Evolutionary conservation across 2,113 vertebrate genomes (phyloP).

Genomic region (Larimichthys crocea): DNA sequence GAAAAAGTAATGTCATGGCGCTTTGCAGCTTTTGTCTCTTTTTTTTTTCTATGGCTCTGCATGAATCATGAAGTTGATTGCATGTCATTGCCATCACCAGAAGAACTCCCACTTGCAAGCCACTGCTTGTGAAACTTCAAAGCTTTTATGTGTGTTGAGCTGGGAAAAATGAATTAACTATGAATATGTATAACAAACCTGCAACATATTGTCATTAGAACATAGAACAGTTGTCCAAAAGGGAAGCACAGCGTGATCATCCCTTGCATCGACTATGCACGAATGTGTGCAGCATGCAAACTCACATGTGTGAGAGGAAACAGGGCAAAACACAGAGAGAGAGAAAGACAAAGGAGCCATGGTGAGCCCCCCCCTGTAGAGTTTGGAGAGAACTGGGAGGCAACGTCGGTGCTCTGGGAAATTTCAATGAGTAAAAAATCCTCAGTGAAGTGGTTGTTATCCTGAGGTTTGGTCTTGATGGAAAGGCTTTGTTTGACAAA

Average conservation of each 20-base stretch:
- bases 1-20: not conserved
- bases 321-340: conserved; percentile 7
- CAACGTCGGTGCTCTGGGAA: conserved; percentile 11
- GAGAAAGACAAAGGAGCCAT: conserved; percentile 37
- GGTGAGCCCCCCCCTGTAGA: conserved; percentile 22
- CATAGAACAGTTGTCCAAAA: conserved; percentile 1
- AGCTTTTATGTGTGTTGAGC: not conserved
- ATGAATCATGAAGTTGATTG: conserved; percentile 11
- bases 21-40: not conserved
- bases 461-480: conserved; percentile 26
- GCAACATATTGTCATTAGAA: conserved; percentile 22
- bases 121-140: conserved; percentile 14
- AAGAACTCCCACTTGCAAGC: not conserved
- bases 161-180: not conserved
- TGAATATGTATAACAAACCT: conserved; percentile 16
- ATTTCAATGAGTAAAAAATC: conserved; percentile 21
- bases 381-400: conserved; percentile 14
- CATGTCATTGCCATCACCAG: not conserved
- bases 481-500: conserved; percentile 43
- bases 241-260: conserved; percentile 25
- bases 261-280: conserved; percentile 2
- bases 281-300: conserved; percentile 8
- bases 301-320: not conserved
- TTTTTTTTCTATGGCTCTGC: not conserved
- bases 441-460: conserved; percentile 5